These are phyloP conservation scores for Triplophysa rosa DNA, from an alignment of 2,113 vertebrate genomes.

Conservation along the genomic window DNA sequence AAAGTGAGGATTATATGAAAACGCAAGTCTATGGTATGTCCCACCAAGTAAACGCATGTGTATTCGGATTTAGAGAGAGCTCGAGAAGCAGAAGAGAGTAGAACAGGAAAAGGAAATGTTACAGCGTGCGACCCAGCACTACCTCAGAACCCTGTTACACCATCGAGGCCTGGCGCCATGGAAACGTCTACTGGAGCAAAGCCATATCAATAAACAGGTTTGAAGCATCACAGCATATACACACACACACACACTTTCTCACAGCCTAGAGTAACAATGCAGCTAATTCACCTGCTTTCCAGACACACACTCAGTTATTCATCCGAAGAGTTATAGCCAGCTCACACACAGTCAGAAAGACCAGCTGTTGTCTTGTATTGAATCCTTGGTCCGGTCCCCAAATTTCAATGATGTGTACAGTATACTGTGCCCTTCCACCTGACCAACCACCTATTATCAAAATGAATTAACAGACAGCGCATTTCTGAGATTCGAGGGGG, in stretches of 20 bases:
- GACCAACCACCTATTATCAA: conserved; percentile 27
- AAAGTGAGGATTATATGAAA: too few species aligned
- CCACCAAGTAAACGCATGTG: background rate
- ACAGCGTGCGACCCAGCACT: conserved; percentile 76
- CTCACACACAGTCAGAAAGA: conserved; percentile 4
- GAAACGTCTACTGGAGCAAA: conserved; percentile 79
- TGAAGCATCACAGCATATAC: conserved; percentile 1
- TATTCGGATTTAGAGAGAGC: conserved; percentile 76
- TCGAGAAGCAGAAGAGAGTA: conserved; percentile 79
- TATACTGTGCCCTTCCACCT: conserved; percentile 39
- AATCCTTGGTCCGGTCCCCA: conserved; percentile 5
- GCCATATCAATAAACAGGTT: conserved; percentile 76
- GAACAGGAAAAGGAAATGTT: conserved; percentile 76
- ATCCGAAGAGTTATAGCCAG: conserved; percentile 10
- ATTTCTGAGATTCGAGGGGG: conserved; percentile 9
- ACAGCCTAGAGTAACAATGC: background rate
- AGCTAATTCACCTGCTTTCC: background rate
- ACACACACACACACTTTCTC: background rate
- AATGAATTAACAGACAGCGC: conserved; percentile 24
- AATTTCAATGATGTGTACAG: conserved; percentile 38
- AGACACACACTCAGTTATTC: conserved; percentile 12
- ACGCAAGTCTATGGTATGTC: too few species aligned
- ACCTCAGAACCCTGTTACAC: conserved; percentile 75
- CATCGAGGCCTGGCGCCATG: conserved; percentile 82
- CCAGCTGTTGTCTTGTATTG: conserved; percentile 33